Base-by-base conservation (phyloP, 2,113 vertebrate genomes). In the Dicentrarchus labrax region DNA sequence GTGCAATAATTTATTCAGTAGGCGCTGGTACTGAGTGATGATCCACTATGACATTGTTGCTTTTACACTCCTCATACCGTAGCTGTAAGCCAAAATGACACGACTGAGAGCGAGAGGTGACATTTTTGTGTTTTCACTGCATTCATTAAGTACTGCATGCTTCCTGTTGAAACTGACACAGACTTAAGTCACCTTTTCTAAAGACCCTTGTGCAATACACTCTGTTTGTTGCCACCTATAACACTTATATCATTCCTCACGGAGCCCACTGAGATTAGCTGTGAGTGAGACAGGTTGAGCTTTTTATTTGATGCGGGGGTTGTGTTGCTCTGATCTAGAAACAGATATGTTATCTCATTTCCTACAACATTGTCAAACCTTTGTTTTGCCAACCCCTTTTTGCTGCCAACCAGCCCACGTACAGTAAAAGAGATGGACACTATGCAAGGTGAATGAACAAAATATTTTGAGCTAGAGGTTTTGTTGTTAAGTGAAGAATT, bases 1-100 rank as follows among this genome's bases (percentile, higher is more conserved):
- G 88, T 86, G 82, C 90, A 89, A 88, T 93, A 76, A 87, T 82
- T 85, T 72, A 24, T 62, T 57, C 62, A 79, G 68, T 6, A 75
- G 67, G 59, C 73, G 69, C 59, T 57, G 69, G 66, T 62, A 45
- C 56, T 68, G 76, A 86, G 72, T 61, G 54, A 47, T 68, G 70
- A 76, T 72, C 73, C 72, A 76, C 66, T 84, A 74, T 36, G 54
- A 65, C 51, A 47, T 45, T 79, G 78, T 88, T 82, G 45, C 82
- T 72, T 76, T 84, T 70, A 39, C 83, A 70, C 76, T 67, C 67
- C 59, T 76, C 47, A 3, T 41, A 38, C 41, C 73, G 48, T 66
- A 74, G 59, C 76, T 71, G 3, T 66, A 51, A 75, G 78, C 85
- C 83, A 82, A 87, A 87, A 88, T 43, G 62, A 82, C 53, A 71